Evolutionary conservation across 2,113 vertebrate species (phyloP).

Genomic region (Rutilus rutilus): DNA sequence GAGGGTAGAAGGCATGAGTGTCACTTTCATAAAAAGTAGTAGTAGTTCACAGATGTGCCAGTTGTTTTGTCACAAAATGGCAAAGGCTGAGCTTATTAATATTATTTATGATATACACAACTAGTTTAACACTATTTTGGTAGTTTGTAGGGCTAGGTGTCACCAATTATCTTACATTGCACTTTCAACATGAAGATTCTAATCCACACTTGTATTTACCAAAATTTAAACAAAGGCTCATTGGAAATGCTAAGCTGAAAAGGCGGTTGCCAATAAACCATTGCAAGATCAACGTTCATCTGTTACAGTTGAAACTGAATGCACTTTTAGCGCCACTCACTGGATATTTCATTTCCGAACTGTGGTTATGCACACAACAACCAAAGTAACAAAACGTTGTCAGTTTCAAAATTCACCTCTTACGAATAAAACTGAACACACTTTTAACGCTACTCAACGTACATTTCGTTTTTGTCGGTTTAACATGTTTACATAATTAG

Average conservation of each 20-base stretch:
- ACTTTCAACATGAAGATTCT: not conserved
- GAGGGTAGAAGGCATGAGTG: conserved; percentile 25
- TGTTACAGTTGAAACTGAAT: too few relatives aligned
- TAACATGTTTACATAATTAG: too few relatives aligned
- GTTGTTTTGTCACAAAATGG: conserved; percentile 2
- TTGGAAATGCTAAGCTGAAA: not conserved
- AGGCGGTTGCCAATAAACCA: not conserved
- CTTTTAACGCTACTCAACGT: not conserved
- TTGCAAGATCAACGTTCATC: not conserved
- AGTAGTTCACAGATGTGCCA: not conserved
- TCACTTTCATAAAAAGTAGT: conserved; percentile 2
- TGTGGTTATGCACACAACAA: not conserved
- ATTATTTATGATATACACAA: not conserved
- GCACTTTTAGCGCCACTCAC: too few relatives aligned
- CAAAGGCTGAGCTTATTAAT: not conserved
- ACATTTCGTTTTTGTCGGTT: not conserved
- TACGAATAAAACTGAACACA: not conserved
- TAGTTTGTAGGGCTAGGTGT: too few relatives aligned
- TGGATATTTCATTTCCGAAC: not conserved
- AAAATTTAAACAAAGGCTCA: not conserved
- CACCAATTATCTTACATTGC: too few relatives aligned
- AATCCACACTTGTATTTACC: not conserved
- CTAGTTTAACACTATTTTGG: not conserved
- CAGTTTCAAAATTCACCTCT: not conserved
- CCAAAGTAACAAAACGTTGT: not conserved